Conservation (phyloP, 2,113 vertebrate genomes). For the Garra rufa region DNA sequence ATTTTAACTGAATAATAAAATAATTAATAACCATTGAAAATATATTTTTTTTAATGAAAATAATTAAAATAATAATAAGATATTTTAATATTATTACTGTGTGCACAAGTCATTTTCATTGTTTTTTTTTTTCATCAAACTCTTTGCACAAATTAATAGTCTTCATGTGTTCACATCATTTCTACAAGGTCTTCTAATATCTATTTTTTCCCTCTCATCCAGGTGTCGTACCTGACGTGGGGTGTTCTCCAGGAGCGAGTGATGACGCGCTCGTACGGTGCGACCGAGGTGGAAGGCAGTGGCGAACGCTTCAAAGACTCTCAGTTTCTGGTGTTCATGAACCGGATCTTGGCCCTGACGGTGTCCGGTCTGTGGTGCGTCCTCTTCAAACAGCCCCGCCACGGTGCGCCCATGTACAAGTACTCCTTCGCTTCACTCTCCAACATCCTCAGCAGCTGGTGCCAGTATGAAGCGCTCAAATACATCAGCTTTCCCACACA, state of each 20-base stretch:
- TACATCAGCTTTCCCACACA: conserved; percentile 99
- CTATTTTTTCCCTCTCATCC: neutral
- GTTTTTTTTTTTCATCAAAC: too few species aligned
- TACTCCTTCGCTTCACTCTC: conserved; percentile 98
- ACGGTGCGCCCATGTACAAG: conserved; percentile 95
- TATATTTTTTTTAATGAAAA: too few species aligned
- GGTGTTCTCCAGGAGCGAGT: conserved; percentile 96
- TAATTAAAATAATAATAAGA: too few species aligned
- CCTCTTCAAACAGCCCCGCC: conserved; percentile 91
- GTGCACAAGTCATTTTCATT: too few species aligned
- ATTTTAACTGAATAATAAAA: too few species aligned
- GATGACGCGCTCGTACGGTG: conserved; percentile 91
- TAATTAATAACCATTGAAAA: too few species aligned
- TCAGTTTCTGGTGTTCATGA: conserved; percentile 99
- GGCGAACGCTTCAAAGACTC: conserved; percentile 96
- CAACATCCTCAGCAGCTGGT: conserved; percentile 98
- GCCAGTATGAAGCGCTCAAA: conserved; percentile 97
- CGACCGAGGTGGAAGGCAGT: conserved; percentile 65
- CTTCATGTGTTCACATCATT: neutral
- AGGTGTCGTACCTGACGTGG: conserved; percentile 96
- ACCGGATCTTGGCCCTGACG: conserved; percentile 93
- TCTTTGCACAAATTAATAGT: neutral
- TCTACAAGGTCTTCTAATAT: too few species aligned
- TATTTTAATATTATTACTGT: too few species aligned
- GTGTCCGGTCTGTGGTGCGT: conserved; percentile 90